These are phyloP conservation scores for Trypoxylus dichotomus DNA, from an alignment of 1,140 invertebrate species.

Conservation along the genomic window DNA sequence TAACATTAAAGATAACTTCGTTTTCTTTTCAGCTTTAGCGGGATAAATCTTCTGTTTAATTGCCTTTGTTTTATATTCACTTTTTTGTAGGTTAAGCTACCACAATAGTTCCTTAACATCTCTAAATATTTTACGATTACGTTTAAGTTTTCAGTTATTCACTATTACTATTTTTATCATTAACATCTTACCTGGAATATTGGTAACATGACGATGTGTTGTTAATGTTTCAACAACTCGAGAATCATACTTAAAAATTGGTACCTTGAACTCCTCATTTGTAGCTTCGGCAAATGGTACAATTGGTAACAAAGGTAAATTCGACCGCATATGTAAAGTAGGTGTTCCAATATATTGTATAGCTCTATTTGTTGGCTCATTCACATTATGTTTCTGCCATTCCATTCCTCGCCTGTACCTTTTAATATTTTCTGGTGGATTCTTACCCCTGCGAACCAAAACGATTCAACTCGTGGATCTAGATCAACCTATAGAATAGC, in stretches of 20 bases:
- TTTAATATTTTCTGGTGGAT: constrained; percentile 55
- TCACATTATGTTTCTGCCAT: not conserved
- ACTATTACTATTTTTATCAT: too few species aligned
- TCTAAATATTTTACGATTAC: too few species aligned
- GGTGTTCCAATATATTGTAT: constrained; percentile 70
- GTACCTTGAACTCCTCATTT: constrained; percentile 59
- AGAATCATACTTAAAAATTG: constrained; percentile 62
- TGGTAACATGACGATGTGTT: constrained; percentile 56
- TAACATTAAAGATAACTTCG: too few species aligned
- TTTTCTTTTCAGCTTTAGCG: too few species aligned
- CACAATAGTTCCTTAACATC: too few species aligned
- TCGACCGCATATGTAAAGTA: constrained; percentile 63
- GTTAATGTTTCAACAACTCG: constrained; percentile 57
- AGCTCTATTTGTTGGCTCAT: constrained; percentile 62
- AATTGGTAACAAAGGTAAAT: constrained; percentile 65
- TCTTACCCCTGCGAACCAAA: constrained; percentile 76
- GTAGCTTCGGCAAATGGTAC: constrained; percentile 60
- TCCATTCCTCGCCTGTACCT: constrained; percentile 39
- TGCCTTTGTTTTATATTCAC: too few species aligned
- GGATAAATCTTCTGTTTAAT: too few species aligned
- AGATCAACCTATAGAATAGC: constrained; percentile 61
- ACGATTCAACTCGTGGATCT: constrained; percentile 75
- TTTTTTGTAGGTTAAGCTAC: too few species aligned
- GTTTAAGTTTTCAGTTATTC: too few species aligned
- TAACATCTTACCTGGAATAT: too few species aligned